phyloP scores from a whole-genome alignment of 37 sponge, comb jelly and placozoan genomes.

The Eunapius fragilis region DNA sequence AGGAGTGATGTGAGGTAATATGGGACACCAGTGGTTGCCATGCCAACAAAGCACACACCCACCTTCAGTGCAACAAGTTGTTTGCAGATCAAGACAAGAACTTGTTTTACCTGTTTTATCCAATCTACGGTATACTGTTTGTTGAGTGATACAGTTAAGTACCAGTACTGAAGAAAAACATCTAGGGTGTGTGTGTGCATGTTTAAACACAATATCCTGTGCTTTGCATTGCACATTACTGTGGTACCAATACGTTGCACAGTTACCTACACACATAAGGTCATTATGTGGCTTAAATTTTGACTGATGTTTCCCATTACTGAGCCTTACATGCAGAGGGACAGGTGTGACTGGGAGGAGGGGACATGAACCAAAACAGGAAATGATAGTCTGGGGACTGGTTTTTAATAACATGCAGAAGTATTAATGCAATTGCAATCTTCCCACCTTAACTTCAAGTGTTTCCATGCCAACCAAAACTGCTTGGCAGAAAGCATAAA shows the following conservation, averaged over 20 bases:
- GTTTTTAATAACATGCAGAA: neutral
- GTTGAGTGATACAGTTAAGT: conserved; percentile 71
- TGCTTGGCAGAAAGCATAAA: conserved; percentile 24
- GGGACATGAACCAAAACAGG: neutral
- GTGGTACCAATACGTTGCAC: too few species aligned
- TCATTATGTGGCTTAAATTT: too few species aligned
- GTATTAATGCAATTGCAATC: neutral
- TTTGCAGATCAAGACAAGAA: conserved; percentile 18
- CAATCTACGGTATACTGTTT: conserved; percentile 49
- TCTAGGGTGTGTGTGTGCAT: too few species aligned
- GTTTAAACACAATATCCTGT: too few species aligned
- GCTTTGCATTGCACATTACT: too few species aligned
- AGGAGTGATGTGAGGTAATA: too few species aligned
- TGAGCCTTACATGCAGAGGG: neutral
- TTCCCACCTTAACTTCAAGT: conserved; percentile 57
- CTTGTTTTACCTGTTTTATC: conserved; percentile 65
- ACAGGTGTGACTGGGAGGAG: neutral
- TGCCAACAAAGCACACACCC: neutral
- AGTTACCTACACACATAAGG: too few species aligned
- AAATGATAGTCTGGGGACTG: neutral
- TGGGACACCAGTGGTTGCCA: neutral
- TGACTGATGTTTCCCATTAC: too few species aligned
- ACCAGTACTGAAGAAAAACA: conserved; percentile 52
- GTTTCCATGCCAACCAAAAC: conserved; percentile 49
- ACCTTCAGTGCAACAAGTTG: conserved; percentile 54